Percentiles rank a stretch among this genome's conserved stretches.
phyloP scores from a whole-genome alignment of 2,113 vertebrate genomes.

The Plestiodon gilberti region DNA sequence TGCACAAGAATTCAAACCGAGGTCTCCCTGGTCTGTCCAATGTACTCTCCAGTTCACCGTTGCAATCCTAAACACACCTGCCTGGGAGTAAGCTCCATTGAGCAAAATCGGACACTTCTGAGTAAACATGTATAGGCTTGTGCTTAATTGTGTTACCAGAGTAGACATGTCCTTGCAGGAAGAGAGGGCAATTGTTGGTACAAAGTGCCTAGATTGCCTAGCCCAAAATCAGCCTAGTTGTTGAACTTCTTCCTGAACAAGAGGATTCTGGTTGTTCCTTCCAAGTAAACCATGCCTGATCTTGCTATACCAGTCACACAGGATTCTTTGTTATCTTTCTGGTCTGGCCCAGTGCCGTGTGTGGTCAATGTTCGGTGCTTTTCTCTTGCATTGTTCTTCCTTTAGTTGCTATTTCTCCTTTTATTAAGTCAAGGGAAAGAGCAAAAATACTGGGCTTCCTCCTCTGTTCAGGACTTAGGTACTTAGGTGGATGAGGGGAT shows the following conservation, averaged over 20 bases:
- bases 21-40: neutral
- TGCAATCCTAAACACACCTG: too few species aligned
- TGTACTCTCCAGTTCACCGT: too few species aligned
- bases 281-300: neutral
- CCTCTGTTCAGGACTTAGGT: neutral
- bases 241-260: neutral
- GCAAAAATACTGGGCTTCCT: neutral
- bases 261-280: neutral
- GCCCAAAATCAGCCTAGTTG: neutral
- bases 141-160: neutral
- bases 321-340: neutral
- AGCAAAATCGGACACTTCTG: too few species aligned
- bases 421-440: neutral
- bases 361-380: neutral
- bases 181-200: neutral
- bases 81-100: too few species aligned
- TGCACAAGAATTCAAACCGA: neutral
- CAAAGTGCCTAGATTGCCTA: too few species aligned
- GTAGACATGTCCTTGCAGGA: neutral
- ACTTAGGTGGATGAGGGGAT: neutral
- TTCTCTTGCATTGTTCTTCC: neutral
- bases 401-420: neutral
- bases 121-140: too few species aligned
- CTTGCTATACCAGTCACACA: neutral
- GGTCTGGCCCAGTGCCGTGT: neutral